Base-by-base conservation (phyloP, 2,113 vertebrate species). In the Orcinus orca region DNA sequence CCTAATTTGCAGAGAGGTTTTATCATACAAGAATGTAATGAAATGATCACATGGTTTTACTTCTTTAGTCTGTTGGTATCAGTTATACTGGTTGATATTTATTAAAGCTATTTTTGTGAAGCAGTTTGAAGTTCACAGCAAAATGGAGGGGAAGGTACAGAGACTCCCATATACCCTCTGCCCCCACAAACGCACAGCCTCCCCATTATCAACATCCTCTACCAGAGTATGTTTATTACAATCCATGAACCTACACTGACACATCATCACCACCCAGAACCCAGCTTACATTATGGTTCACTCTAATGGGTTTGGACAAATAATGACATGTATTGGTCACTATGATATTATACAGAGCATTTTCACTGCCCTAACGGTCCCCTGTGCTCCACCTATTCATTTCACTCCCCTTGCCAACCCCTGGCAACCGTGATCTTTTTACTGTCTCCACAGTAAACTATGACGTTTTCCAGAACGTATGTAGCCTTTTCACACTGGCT, bases 241-340 rank as follows among this genome's bases (percentile, higher is more conserved):
- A 18, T 8, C 58, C 23, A 1, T 4, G 14, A n/a, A 9, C 55
- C 60, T 9, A 8, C 21, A 10, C 5, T 0, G 29, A 29, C 5
- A 8, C 60, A 11, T 8, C 60, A 13, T 6, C 1, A 10, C 9
- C 71, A 29, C 71, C 70, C n/a, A 0, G 50, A 53, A 47, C 23
- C n/a, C 0, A 2, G 74, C 21, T 6, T 4, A 38, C 44, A 17
- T 7, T 21, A 3, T 0, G 1, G 8, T 11, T 55, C 5, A 1
- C 9, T 17, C 6, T 70, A 9, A 12, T 21, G 67, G 13, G 29
- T 33, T 38, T 41, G 20, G 26, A 41, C 47, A 58, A 55, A 36
- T 6, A 9, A 23, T 9, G 60, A 23, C 33, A 21, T 2, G 1
- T 25, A 12, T 12, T 26, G 5, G 6, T 67, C 50, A 8, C 36